A percentile compares a stretch with the other conserved stretches of the same genome.
Evolutionary conservation across 2,113 vertebrate species (phyloP).

Genomic region (Platysteira castanea): DNA sequence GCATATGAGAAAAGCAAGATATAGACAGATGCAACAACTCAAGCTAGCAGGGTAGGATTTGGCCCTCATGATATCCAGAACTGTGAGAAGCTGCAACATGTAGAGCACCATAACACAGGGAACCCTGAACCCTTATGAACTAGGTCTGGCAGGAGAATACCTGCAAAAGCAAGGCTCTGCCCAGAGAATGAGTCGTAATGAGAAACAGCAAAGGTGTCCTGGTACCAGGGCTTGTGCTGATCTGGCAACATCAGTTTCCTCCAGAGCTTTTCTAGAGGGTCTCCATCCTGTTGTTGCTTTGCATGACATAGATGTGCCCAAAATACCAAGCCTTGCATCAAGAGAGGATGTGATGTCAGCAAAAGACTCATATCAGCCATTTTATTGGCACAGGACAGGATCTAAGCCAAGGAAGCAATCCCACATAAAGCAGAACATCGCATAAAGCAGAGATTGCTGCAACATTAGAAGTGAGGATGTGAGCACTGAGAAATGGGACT

Average conservation of each 20-base stretch:
- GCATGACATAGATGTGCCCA: not conserved
- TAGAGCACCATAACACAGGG: not conserved
- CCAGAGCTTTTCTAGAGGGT: not conserved
- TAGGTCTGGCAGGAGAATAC: not conserved
- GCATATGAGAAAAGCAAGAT: not conserved
- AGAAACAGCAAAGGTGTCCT: not conserved
- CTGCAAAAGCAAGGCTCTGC: not conserved
- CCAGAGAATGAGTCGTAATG: not conserved
- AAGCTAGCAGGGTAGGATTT: not conserved
- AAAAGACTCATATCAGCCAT: not conserved
- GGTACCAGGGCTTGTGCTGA: not conserved
- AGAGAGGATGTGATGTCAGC: not conserved
- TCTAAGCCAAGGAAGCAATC: not conserved
- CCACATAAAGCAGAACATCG: not conserved
- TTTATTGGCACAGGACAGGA: not conserved
- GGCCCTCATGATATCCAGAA: not conserved
- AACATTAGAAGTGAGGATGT: not conserved
- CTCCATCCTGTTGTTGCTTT: not conserved
- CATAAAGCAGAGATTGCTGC: not conserved
- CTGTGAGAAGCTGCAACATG: not conserved
- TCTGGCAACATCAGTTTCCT: not conserved
- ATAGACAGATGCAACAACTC: not conserved
- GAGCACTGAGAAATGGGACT: not conserved
- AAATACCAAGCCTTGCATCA: not conserved
- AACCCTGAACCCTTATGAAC: not conserved